phyloP scores from a whole-genome alignment of 1,140 invertebrate genomes.

The Hyphantria cunea region DNA sequence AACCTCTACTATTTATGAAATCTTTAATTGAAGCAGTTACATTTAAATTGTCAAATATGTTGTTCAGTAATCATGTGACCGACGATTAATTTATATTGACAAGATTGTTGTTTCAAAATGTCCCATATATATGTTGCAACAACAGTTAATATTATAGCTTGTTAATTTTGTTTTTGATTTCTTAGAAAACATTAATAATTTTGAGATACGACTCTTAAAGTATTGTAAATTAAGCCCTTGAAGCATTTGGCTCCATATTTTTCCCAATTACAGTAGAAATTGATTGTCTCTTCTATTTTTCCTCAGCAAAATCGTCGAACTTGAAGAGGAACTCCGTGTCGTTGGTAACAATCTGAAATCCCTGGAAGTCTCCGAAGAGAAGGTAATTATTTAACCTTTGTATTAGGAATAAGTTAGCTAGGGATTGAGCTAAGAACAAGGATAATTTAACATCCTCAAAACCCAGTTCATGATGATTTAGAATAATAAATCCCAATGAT shows the following conservation, averaged over 20 bases:
- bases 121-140: constrained; percentile 9
- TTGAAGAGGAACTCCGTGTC: constrained; percentile 99
- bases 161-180: too few relatives aligned
- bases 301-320: constrained; percentile 99
- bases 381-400: constrained; percentile 87
- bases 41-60: constrained; percentile 36
- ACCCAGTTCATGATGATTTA: too few relatives aligned
- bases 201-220: too few relatives aligned
- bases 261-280: constrained; percentile 41
- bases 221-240: too few relatives aligned
- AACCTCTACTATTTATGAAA: constrained; percentile 1
- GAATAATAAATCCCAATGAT: constrained; percentile 45
- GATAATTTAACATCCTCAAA: neutral
- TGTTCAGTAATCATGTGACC: constrained; percentile 32
- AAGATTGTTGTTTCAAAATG: constrained; percentile 28
- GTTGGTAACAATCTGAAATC: constrained; percentile 99
- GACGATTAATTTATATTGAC: constrained; percentile 35
- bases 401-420: constrained; percentile 17
- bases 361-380: constrained; percentile 99
- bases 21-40: constrained; percentile 12
- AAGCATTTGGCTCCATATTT: neutral
- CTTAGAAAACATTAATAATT: too few relatives aligned
- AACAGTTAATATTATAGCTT: constrained; percentile 1
- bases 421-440: constrained; percentile 4
- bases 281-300: constrained; percentile 50